Evolutionary conservation across 1,140 invertebrate species (phyloP), one percentile per base, ranked within the genome.

Genomic region (Trissolcus basalis): DNA sequence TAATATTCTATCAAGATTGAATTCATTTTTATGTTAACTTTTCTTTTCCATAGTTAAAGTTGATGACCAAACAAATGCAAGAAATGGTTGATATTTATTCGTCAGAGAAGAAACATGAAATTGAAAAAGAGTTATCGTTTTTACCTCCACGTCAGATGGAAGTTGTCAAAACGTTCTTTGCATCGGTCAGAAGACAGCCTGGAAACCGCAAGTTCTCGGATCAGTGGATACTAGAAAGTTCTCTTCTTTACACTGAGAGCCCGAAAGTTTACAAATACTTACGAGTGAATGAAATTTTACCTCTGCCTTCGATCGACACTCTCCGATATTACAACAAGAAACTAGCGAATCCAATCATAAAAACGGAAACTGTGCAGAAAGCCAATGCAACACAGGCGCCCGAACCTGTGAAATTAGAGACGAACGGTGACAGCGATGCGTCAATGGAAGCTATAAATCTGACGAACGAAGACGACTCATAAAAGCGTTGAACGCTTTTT

Each of bases 141-240:
- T 35, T 61, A 8, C 36, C 36, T 39, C 9, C 9, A 4, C 64
- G 64, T 9, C 64, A 68, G 27, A 19, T 27, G 41, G 64, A 59
- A 32, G 54, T 68, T 0, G 27, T 68, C 9, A 58, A 44, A 11
- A 27, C 64, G 3, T 50, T 50, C 35, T 53, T 68, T 19, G 3
- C 47, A 2, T 1, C 39, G 10, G 12, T 36, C 7, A 44, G 11
- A 27, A 44, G 10, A n/a, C 39, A 53, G 14, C 27, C 54, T 0
- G 64, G 64, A 13, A 58, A 16, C 2, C 64, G 55, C 4, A 68
- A 68, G 51, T 68, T 68, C 45, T 68, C 64, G 5, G 47, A 68
- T 14, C 14, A 58, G 13, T 68, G 64, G 64, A 51, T 68, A 7
- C 12, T 51, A 7, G 64, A 68, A 15, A 59, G 64, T 39, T 49